phyloP scores from a whole-genome alignment of 2,113 vertebrate species.

The Onychostruthus taczanowskii region DNA sequence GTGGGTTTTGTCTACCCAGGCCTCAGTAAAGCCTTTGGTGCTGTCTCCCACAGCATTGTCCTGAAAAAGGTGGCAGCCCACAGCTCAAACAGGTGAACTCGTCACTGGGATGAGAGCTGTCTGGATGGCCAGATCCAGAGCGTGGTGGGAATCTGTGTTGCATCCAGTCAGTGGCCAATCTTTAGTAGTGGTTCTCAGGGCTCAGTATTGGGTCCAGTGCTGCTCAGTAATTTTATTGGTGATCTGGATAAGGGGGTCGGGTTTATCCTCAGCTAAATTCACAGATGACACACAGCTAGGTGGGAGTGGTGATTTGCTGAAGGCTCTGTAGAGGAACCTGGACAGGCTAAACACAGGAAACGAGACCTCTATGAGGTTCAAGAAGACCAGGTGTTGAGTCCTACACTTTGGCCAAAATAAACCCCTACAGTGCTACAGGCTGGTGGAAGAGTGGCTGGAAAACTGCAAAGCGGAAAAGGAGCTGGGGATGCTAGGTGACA shows the following conservation, averaged over 20 bases:
- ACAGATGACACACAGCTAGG: background rate
- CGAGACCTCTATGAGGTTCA: accelerated
- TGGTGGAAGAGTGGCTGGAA: background rate
- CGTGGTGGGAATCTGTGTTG: background rate
- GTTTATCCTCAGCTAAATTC: background rate
- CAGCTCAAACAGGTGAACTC: too few relatives aligned
- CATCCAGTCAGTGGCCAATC: background rate
- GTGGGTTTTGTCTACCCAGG: background rate
- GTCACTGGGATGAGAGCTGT: background rate
- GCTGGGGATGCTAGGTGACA: accelerated
- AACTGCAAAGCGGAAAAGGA: background rate
- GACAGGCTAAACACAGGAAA: background rate
- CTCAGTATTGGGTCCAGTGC: background rate
- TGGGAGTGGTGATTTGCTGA: background rate
- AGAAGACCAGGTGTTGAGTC: background rate
- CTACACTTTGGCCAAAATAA: background rate
- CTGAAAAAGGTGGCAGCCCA: background rate
- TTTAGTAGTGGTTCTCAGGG: background rate
- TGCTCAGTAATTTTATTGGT: background rate
- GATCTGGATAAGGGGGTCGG: accelerated
- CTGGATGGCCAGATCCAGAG: background rate
- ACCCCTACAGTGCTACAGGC: background rate
- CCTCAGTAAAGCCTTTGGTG: background rate
- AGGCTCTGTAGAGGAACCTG: background rate
- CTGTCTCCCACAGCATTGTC: background rate